Evolutionary conservation across 1,140 invertebrate species (phyloP).

Genomic region (Drosophila nigromelanica): DNA sequence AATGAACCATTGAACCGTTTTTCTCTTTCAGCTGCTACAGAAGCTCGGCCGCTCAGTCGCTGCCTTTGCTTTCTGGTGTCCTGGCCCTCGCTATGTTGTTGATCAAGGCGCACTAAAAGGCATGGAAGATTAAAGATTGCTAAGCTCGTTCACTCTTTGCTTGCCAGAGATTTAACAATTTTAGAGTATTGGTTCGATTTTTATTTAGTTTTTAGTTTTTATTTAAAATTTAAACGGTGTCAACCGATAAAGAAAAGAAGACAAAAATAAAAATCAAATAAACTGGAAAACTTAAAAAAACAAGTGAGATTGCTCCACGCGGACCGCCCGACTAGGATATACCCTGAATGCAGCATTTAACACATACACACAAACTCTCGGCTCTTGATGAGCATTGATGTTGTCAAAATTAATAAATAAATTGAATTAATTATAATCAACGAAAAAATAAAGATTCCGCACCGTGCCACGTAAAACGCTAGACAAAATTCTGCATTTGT

Average conservation of each 20-base stretch:
- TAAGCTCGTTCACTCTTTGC: constrained; percentile 18
- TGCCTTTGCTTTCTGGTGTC: constrained; percentile 61
- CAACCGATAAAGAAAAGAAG: constrained; percentile 47
- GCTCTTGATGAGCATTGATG: no score
- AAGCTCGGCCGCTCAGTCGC: constrained; percentile 33
- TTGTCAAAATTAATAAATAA: no score
- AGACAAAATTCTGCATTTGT: no score
- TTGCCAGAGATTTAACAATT: constrained; percentile 18
- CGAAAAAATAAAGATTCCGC: no score
- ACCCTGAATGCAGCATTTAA: no score
- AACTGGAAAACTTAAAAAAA: constrained; percentile 5
- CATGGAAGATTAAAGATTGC: constrained; percentile 5
- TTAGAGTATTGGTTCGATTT: constrained; percentile 54
- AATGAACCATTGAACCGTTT: no score
- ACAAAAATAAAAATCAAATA: constrained; percentile 32
- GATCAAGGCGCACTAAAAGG: constrained; percentile 46
- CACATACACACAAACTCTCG: no score
- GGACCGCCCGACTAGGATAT: no score
- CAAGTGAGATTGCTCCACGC: no score
- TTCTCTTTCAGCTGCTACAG: constrained; percentile 21
- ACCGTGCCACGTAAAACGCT: no score
- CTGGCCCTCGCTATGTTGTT: constrained; percentile 55
- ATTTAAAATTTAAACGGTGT: constrained; percentile 51
- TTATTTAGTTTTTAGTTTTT: constrained; percentile 77
- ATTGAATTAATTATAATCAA: not conserved